A percentile compares a stretch with the other conserved stretches of the same genome.
phyloP scores from a whole-genome alignment of 92 coral and sea anemone species.

The Palythoa grandis region DNA sequence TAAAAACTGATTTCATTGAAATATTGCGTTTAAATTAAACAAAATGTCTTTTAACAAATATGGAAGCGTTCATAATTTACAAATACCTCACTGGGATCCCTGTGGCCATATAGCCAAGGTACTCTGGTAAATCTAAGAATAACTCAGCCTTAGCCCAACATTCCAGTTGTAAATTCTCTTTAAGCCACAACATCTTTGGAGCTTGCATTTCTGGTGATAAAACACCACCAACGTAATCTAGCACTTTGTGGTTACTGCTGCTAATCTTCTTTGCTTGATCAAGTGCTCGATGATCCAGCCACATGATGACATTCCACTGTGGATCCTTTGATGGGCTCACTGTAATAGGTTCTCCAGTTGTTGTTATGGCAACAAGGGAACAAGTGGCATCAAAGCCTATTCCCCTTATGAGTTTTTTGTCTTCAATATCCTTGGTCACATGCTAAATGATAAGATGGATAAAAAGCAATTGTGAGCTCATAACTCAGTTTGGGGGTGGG shows the following conservation, averaged over 20 bases:
- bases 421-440: conserved; percentile 42
- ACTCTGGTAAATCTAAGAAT: conserved; percentile 93
- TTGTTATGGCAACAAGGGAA: conserved; percentile 80
- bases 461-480: background rate
- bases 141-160: conserved; percentile 72
- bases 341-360: conserved; percentile 71
- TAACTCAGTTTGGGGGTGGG: background rate
- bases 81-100: conserved; percentile 69
- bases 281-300: conserved; percentile 94
- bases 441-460: conserved; percentile 19
- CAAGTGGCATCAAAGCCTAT: conserved; percentile 99
- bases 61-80: background rate
- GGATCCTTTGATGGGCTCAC: conserved; percentile 68
- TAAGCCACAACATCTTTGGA: conserved; percentile 90
- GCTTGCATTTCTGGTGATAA: conserved; percentile 98
- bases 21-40: too few species aligned
- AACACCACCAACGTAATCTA: conserved; percentile 88
- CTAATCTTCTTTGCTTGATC: conserved; percentile 82
- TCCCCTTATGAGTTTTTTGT: conserved; percentile 68
- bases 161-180: conserved; percentile 63
- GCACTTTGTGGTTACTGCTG: conserved; percentile 71
- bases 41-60: too few species aligned
- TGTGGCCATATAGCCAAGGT: conserved; percentile 83
- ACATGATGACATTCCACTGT: conserved; percentile 79
- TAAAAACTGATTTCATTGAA: too few species aligned